Conservation (phyloP, 2,113 vertebrate genomes). For the Dicrurus megarhynchus region DNA sequence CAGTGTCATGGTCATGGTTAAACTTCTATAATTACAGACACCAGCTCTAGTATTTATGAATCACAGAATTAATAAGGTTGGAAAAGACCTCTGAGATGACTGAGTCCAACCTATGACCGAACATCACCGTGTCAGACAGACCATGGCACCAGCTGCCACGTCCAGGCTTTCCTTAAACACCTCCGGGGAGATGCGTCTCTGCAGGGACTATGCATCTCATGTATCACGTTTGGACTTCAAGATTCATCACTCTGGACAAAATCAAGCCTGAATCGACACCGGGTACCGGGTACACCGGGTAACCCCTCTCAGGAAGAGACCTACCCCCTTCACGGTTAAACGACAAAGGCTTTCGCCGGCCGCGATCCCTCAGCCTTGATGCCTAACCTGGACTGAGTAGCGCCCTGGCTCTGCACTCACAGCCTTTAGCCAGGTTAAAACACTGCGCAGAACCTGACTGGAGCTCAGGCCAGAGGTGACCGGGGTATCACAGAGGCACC, state of each 20-base stretch:
- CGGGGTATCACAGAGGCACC: too few relatives aligned
- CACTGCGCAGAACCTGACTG: accelerated
- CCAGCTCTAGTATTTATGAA: not conserved
- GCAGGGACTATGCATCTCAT: accelerated
- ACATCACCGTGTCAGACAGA: not conserved
- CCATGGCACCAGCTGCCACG: not conserved
- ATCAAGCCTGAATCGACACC: accelerated
- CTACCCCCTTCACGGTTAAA: accelerated
- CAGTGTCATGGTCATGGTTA: not conserved
- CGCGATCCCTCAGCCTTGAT: accelerated
- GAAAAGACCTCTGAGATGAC: not conserved
- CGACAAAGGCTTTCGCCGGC: not conserved
- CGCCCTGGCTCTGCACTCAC: not conserved
- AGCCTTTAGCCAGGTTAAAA: accelerated
- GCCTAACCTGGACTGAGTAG: accelerated
- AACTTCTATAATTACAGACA: not conserved
- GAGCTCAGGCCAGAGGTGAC: not conserved
- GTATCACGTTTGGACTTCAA: accelerated
- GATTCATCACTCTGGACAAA: not conserved
- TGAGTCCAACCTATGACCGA: accelerated
- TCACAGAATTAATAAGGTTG: not conserved
- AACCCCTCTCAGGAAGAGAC: too few relatives aligned
- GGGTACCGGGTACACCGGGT: too few relatives aligned
- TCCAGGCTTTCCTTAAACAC: too few relatives aligned
- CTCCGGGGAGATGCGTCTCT: accelerated